These are phyloP conservation scores for Drosophila repleta DNA, from an alignment of 1,140 invertebrate species.

Conservation along the genomic window DNA sequence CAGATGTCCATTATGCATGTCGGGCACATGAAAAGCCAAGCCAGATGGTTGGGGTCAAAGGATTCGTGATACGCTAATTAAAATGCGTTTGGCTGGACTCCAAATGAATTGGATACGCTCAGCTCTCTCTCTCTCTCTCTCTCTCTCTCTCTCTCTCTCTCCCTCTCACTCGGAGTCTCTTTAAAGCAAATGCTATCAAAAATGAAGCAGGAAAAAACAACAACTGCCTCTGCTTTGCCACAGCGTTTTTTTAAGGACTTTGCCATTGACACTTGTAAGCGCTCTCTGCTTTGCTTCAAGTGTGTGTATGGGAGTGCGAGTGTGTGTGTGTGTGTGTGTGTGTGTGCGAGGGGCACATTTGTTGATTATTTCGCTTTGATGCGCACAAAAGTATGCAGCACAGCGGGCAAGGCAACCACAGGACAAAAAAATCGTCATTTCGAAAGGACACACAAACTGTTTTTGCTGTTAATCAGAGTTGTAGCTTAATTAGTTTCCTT, in stretches of 20 bases:
- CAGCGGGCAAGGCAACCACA: slow-evolving; percentile 19
- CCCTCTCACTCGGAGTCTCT: slow-evolving; percentile 5
- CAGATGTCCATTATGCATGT: slow-evolving; percentile 64
- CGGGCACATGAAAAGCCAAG: slow-evolving; percentile 8
- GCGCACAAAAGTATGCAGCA: slow-evolving; percentile 72
- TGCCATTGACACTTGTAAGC: slow-evolving; percentile 73
- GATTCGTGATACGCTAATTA: slow-evolving; percentile 66
- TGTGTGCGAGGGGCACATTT: slow-evolving; percentile 66
- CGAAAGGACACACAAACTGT: slow-evolving; percentile 62
- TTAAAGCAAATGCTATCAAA: slow-evolving; percentile 28
- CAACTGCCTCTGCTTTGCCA: slow-evolving; percentile 15
- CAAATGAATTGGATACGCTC: slow-evolving; percentile 39
- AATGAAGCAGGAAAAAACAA: slow-evolving; percentile 13
- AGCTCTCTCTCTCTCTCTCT: not conserved
- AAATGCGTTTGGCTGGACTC: slow-evolving; percentile 51
- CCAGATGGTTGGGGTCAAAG: slow-evolving; percentile 43
- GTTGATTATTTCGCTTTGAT: slow-evolving; percentile 81
- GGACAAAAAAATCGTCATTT: slow-evolving; percentile 70
- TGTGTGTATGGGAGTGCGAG: slow-evolving; percentile 14
- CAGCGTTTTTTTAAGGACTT: slow-evolving; percentile 48
- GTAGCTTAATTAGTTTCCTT: slow-evolving; percentile 77
- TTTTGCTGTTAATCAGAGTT: slow-evolving; percentile 70
- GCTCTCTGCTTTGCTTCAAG: slow-evolving; percentile 11
- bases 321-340: slow-evolving; percentile 19
- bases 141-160: not conserved